Evolutionary conservation across 2,797 vertebrate species (phyloP).

Genomic region (Lepus oiostolus): DNA sequence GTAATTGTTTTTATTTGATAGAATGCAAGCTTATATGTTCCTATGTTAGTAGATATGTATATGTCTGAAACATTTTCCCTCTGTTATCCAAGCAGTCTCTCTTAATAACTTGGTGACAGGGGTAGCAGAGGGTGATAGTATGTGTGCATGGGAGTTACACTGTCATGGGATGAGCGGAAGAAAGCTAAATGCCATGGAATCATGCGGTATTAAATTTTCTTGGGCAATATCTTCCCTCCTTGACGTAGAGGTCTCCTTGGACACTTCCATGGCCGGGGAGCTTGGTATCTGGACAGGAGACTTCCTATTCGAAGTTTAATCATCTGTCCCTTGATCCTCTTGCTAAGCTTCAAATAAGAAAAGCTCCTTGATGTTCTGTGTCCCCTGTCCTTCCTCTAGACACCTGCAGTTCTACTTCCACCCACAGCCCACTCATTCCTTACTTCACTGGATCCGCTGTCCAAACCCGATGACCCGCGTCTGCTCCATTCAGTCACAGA

Average conservation of each 20-base stretch:
- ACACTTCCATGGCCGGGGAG: not conserved
- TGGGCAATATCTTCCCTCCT: not conserved
- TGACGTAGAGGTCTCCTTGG: not conserved
- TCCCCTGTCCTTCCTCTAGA: not conserved
- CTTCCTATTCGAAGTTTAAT: not conserved
- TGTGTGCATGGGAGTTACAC: not conserved
- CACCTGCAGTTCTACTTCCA: not conserved
- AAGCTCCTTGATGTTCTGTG: not conserved
- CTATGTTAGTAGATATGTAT: not conserved
- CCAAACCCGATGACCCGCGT: not conserved
- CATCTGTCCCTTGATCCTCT: not conserved
- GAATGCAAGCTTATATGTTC: not conserved
- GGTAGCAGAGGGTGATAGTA: not conserved
- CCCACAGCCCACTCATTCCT: not conserved
- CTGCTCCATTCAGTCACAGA: not conserved
- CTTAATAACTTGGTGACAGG: constrained; percentile 8
- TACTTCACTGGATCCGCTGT: not conserved
- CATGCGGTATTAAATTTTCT: not conserved
- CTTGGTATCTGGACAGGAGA: not conserved
- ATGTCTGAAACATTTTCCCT: not conserved
- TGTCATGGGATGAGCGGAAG: not conserved
- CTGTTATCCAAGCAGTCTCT: not conserved
- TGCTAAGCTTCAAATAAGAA: not conserved
- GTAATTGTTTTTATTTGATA: not conserved
- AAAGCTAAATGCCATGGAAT: not conserved